These are phyloP conservation scores for Podocnemis expansa DNA, from an alignment of 2,113 vertebrate genomes.

Conservation along the genomic window DNA sequence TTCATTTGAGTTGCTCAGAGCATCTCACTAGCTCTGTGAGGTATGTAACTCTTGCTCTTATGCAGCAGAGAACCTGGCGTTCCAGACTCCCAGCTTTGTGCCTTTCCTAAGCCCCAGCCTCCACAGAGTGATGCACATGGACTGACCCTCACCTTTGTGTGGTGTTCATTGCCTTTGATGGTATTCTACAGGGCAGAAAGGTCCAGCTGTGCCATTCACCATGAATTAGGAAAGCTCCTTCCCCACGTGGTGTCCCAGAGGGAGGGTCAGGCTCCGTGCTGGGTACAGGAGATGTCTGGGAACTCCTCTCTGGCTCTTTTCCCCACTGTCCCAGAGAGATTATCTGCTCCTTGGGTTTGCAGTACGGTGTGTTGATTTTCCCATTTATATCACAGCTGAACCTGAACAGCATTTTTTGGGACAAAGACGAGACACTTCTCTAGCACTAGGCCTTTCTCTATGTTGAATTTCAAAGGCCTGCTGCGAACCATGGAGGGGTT, in stretches of 20 bases:
- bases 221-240: neutral
- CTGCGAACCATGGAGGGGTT: no score
- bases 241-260: neutral
- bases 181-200: neutral
- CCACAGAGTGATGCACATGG: neutral
- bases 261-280: accelerated
- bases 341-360: no score
- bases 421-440: no score
- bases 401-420: no score
- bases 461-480: no score
- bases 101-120: neutral
- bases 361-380: no score
- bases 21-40: neutral
- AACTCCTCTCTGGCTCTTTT: no score
- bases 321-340: no score
- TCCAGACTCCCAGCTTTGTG: neutral
- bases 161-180: neutral
- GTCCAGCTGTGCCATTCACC: neutral
- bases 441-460: no score
- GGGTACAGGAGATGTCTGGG: no score
- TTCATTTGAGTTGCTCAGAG: neutral
- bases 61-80: neutral
- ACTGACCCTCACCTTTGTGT: neutral
- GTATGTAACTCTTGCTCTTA: neutral
- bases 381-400: no score